phyloP scores from a whole-genome alignment of 2,113 vertebrate species.

The Mustelus asterias region DNA sequence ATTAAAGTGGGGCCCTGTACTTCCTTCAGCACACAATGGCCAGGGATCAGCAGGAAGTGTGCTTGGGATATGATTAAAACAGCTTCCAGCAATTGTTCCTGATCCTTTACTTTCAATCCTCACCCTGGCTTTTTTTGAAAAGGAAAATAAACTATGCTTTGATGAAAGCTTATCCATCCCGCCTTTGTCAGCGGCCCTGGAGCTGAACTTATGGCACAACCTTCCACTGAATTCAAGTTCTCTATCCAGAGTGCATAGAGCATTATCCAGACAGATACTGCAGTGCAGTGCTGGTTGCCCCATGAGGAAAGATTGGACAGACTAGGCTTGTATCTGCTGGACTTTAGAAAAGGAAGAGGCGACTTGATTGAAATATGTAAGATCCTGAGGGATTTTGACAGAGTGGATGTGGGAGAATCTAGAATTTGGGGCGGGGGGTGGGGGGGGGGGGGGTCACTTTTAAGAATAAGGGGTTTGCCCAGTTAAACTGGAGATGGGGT shows the following conservation, averaged over 20 bases:
- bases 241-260: neutral
- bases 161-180: neutral
- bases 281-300: neutral
- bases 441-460: no score
- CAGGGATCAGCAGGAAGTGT: constrained; percentile 5
- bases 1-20: neutral
- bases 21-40: constrained; percentile 24
- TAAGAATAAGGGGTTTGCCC: no score
- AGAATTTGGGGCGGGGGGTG: no score
- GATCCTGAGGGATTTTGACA: no score
- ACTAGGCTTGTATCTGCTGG: no score
- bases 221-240: neutral
- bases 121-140: neutral
- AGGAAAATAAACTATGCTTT: neutral
- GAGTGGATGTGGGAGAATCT: no score
- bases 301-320: no score
- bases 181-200: neutral
- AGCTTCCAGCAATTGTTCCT: constrained; percentile 22
- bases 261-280: neutral
- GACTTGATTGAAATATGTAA: no score
- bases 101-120: neutral
- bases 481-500: no score
- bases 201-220: neutral
- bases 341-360: no score
- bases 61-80: neutral